These are phyloP conservation scores for Ichneumon xanthorius DNA, from an alignment of 2,888 invertebrate genomes.

Conservation along the genomic window DNA sequence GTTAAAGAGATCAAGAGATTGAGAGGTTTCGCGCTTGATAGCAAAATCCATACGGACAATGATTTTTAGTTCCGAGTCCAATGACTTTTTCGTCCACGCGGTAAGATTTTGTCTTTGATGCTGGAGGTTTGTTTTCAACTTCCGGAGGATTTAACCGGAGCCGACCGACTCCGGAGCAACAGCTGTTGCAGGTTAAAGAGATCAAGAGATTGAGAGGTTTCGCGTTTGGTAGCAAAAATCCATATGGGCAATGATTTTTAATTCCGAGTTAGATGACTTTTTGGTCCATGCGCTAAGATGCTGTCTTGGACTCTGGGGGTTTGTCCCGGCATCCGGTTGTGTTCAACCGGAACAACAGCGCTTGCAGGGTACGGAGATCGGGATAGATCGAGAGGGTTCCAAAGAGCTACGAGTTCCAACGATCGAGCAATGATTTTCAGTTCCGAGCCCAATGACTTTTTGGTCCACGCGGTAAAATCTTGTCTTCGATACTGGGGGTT, in stretches of 20 bases:
- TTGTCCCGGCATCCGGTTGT: constrained; percentile 3
- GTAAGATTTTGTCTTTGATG: not conserved
- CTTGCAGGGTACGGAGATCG: constrained; percentile 58
- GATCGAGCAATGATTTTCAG: constrained; percentile 39
- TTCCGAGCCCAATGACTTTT: no score
- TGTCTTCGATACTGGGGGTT: constrained; percentile 15
- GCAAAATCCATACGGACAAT: no score
- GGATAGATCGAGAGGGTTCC: constrained; percentile 74
- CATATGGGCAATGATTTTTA: constrained; percentile 8
- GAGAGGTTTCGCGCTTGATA: constrained; percentile 70
- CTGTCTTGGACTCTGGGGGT: constrained; percentile 12
- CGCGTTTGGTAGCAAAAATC: no score
- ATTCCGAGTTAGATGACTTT: no score
- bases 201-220: constrained; percentile 73
- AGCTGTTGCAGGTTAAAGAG: constrained; percentile 55
- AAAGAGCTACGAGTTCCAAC: constrained; percentile 72
- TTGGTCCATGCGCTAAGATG: no score
- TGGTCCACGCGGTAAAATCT: no score
- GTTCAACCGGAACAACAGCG: constrained; percentile 44
- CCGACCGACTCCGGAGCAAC: constrained; percentile 43
- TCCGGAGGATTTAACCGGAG: constrained; percentile 41
- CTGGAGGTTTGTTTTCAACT: not conserved
- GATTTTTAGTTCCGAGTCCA: constrained; percentile 1
- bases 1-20: constrained; percentile 68
- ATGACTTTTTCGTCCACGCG: no score